phyloP scores from a whole-genome alignment of 1,140 invertebrate species.

The Adoxophyes honmai region DNA sequence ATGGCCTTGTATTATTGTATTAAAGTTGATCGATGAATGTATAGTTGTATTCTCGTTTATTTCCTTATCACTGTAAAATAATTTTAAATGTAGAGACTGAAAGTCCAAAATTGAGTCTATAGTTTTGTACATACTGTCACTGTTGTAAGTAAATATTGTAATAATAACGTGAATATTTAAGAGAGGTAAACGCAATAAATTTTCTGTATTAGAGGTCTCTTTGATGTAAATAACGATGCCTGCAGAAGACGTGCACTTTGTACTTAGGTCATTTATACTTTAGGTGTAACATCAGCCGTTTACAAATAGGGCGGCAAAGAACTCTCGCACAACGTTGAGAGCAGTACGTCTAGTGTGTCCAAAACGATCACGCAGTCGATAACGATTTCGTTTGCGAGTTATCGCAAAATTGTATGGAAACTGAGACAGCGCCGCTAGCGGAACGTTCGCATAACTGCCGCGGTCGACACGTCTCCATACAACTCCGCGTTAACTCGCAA shows the following conservation, averaged over 20 bases:
- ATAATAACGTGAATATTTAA: slow-evolving; percentile 63
- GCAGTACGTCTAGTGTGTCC: no score
- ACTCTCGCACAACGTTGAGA: no score
- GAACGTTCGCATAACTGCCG: no score
- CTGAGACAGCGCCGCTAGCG: no score
- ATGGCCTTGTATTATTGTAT: slow-evolving; percentile 68
- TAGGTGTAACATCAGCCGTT: no score
- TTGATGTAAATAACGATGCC: slow-evolving; percentile 55
- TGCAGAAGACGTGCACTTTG: slow-evolving; percentile 30
- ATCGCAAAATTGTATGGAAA: no score
- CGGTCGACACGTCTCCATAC: no score
- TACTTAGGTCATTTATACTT: no score
- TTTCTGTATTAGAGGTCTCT: slow-evolving; percentile 65
- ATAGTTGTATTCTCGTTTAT: slow-evolving; percentile 50
- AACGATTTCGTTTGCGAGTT: no score
- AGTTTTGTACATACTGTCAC: slow-evolving; percentile 72
- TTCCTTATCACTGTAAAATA: slow-evolving; percentile 57
- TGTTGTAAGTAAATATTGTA: slow-evolving; percentile 71
- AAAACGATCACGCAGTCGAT: no score
- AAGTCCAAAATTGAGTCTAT: slow-evolving; percentile 75
- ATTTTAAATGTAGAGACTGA: slow-evolving; percentile 70
- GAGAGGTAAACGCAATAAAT: slow-evolving; percentile 65
- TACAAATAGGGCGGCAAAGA: no score
- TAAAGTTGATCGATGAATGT: slow-evolving; percentile 44
- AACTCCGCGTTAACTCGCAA: no score